Base-by-base conservation (phyloP, 2,888 invertebrate species). In the Tetanocera ferruginea region DNA sequence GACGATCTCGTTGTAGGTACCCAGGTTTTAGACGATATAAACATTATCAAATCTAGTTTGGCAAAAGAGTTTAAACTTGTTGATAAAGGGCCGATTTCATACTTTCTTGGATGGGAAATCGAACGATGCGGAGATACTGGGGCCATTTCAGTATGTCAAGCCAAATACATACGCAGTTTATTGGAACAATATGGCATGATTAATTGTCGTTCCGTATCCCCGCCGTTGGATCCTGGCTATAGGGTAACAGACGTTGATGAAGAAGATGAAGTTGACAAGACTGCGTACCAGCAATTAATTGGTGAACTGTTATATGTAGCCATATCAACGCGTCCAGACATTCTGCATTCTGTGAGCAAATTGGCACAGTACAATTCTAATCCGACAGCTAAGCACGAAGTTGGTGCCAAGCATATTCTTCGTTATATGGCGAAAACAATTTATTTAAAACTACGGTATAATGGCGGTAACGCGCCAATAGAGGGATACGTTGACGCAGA, bases 371-470 rank as follows among this genome's bases (percentile, higher is more conserved):
- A 73, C 11, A 83, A 80, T 34, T 73, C 34, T 2, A 64, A 81
- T 66, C 82, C 83, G 5, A 78, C 80, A 60, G 17, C 43, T 3
- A 82, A 82, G 34, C 80, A 82, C 43, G 51, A 79, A 55, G 72
- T 52, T 0, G 81, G 72, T 5, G 79, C 76, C 17, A 80, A 80
- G 28, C 82, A 80, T 57, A 64, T 82, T 51, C 52, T 82, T 25
- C 76, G 81, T 11, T 81, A 82, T 60, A 52, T 82, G 43, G 43
- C 76, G n/a, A 74, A 72, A 55, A 81, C 81, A 5, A 75, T 76
- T 0, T 55, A 83, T 72, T 37, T 74, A 1, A 82, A 82, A 31
- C 43, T 82, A 0, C 71, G 76, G n/a, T 82, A 76, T 64, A 66
- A 19, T 23, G 55, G 55, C 55, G 23, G 9, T n/a, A 19, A n/a